phyloP scores from a whole-genome alignment of 2,113 vertebrate genomes.

The Cinclus cinclus region DNA sequence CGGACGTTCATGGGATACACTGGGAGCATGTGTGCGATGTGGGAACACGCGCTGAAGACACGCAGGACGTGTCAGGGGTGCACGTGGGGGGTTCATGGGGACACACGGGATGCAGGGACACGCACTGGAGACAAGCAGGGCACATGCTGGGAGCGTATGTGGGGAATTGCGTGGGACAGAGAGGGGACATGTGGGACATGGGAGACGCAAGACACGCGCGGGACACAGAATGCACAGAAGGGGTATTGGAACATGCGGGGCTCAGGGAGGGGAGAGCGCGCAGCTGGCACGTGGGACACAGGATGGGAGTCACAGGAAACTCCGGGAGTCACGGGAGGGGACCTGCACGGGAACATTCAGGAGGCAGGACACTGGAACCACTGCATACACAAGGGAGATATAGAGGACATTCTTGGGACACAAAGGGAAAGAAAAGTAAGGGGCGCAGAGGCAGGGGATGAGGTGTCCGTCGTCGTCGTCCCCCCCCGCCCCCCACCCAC shows the following conservation, averaged over 20 bases:
- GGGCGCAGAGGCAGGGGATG: neutral
- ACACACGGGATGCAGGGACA: neutral
- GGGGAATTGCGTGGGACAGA: neutral
- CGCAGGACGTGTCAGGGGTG: too few species aligned
- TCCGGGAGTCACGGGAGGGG: neutral
- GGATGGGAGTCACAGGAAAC: neutral
- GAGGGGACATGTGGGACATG: neutral
- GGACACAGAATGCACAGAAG: accelerated
- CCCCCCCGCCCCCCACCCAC: too few species aligned
- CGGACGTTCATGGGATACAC: neutral
- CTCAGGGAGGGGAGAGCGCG: neutral
- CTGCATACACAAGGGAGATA: neutral
- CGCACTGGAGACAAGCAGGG: neutral
- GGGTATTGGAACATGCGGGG: accelerated
- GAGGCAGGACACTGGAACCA: neutral
- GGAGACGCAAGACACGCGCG: neutral
- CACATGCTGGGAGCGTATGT: neutral
- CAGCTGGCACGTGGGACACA: neutral
- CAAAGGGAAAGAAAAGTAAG: neutral
- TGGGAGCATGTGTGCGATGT: too few species aligned
- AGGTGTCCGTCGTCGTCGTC: neutral
- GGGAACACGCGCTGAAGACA: neutral
- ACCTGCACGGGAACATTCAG: neutral
- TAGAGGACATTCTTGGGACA: neutral
- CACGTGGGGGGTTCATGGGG: neutral